These are phyloP conservation scores for Thamnophis elegans DNA, from an alignment of 2,797 vertebrate species.

Conservation along the genomic window DNA sequence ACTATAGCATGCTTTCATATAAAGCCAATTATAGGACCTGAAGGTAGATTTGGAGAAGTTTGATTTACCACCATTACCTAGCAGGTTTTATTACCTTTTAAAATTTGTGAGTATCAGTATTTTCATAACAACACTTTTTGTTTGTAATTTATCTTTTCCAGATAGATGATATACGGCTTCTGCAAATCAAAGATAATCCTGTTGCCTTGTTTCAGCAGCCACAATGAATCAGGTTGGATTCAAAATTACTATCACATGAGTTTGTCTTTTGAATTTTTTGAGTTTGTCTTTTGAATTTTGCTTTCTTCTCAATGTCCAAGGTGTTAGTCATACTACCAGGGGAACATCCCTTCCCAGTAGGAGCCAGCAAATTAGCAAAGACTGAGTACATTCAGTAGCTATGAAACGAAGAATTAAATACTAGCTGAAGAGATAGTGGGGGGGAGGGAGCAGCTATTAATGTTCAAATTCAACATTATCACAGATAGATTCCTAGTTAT, in stretches of 20 bases:
- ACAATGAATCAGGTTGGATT: slow-evolving; percentile 60
- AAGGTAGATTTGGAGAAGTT: not conserved
- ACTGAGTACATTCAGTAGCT: not conserved
- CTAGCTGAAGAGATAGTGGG: no score
- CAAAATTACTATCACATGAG: not conserved
- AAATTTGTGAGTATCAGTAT: not conserved
- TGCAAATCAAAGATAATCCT: slow-evolving; percentile 30
- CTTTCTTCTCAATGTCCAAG: not conserved
- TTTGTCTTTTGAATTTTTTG: not conserved
- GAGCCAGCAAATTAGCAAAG: not conserved
- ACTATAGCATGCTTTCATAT: not conserved
- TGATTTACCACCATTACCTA: not conserved
- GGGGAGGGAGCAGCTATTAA: not conserved
- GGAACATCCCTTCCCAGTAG: not conserved
- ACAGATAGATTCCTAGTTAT: not conserved
- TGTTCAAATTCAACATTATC: no score
- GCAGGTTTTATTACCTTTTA: not conserved
- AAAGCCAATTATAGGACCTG: not conserved
- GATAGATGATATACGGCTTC: slow-evolving; percentile 2
- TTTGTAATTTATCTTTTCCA: slow-evolving; percentile 28
- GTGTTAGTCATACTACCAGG: not conserved
- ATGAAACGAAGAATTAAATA: not conserved
- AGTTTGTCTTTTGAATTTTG: not conserved
- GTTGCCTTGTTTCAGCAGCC: slow-evolving; percentile 29
- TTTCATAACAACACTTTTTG: not conserved